Conservation (phyloP, 2,888 invertebrate genomes). For the Apocheima hispidaria region DNA sequence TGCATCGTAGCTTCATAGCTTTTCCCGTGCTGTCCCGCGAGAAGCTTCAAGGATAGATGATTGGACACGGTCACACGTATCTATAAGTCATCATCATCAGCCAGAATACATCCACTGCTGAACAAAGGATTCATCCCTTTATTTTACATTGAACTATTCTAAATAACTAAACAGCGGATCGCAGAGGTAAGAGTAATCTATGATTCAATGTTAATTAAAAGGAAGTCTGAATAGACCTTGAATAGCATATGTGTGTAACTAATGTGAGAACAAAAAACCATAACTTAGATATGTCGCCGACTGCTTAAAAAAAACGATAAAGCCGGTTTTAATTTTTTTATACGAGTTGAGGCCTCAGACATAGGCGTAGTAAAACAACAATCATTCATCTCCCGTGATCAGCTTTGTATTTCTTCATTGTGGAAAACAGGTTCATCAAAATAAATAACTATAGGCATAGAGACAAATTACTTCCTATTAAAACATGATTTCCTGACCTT, state of each 20-base stretch:
- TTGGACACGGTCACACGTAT: too few species aligned
- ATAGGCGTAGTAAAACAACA: not conserved
- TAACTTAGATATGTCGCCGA: constrained; percentile 1
- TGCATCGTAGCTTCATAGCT: too few species aligned
- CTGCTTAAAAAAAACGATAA: not conserved
- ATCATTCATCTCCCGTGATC: not conserved
- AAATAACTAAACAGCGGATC: too few species aligned
- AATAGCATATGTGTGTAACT: not conserved
- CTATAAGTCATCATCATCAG: too few species aligned
- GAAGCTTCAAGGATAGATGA: too few species aligned
- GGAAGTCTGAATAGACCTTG: not conserved
- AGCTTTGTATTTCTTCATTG: not conserved
- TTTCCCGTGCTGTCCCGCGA: too few species aligned
- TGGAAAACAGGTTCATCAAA: not conserved
- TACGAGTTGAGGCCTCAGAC: not conserved
- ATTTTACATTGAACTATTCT: too few species aligned
- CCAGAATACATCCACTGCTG: too few species aligned
- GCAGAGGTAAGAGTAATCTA: too few species aligned
- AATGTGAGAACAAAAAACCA: constrained; percentile 5
- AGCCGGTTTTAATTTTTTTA: constrained; percentile 6
- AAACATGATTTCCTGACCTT: not conserved
- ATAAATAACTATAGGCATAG: not conserved
- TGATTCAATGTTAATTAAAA: too few species aligned
- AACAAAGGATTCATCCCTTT: too few species aligned
- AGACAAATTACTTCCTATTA: not conserved